These are phyloP conservation scores for Onychostruthus taczanowskii DNA, from an alignment of 2,113 vertebrate genomes.

Conservation along the genomic window DNA sequence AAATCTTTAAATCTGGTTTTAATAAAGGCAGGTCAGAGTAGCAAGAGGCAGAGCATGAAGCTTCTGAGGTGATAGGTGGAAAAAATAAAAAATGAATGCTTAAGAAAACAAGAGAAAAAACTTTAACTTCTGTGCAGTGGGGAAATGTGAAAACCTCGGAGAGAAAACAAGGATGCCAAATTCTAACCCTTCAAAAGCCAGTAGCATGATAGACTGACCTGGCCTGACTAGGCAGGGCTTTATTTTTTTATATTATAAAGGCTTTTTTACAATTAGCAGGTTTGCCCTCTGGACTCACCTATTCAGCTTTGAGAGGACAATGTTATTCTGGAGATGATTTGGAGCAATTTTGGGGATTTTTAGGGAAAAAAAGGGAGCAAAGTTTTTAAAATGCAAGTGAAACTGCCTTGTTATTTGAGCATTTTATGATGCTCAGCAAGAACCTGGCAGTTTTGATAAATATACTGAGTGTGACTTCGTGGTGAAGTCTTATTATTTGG, in stretches of 20 bases:
- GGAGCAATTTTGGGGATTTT: not conserved
- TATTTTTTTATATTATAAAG: not conserved
- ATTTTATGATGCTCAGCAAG: not conserved
- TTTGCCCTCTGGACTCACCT: not conserved
- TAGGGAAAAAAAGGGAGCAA: not conserved
- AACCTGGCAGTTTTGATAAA: not conserved
- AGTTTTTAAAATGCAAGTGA: not conserved
- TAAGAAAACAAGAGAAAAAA: not conserved
- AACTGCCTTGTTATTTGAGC: not conserved
- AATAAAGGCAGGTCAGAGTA: not conserved
- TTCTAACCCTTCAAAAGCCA: not conserved
- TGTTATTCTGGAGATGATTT: not conserved
- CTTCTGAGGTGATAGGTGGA: not conserved
- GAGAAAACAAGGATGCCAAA: not conserved
- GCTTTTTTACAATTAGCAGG: not conserved
- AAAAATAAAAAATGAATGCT: not conserved
- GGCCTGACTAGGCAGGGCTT: not conserved
- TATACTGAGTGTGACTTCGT: not conserved
- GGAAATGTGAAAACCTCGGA: not conserved
- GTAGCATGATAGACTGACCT: not conserved
- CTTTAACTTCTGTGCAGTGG: not conserved
- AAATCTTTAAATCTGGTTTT: not conserved
- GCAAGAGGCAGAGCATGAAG: not conserved
- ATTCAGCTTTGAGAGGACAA: not conserved
- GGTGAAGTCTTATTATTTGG: not conserved